Conservation (phyloP, 2,797 vertebrate species). For the Sebastes aleutianus region DNA sequence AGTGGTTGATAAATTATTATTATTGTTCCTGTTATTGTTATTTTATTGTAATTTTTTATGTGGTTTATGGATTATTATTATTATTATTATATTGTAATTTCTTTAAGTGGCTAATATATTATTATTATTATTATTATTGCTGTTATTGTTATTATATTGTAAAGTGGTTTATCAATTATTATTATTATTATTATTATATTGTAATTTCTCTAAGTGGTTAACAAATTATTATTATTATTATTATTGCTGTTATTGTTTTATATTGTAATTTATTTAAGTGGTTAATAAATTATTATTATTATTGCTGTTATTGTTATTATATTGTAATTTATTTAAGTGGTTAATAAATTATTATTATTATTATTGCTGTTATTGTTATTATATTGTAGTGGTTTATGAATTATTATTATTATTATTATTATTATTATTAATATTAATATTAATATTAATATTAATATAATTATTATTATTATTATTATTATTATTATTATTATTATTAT, state of each 20-base stretch:
- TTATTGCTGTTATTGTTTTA: background rate
- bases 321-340: background rate
- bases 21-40: background rate
- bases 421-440: too few relatives aligned
- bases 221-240: rapidly evolving
- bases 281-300: background rate
- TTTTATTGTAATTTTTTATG: background rate
- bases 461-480: too few relatives aligned
- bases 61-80: background rate
- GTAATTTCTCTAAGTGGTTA: too few relatives aligned
- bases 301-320: background rate
- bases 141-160: background rate
- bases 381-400: background rate
- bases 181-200: background rate
- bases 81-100: background rate
- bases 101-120: background rate
- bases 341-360: background rate
- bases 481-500: background rate
- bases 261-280: background rate
- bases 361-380: background rate
- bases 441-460: background rate
- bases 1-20: background rate
- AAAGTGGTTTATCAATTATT: background rate
- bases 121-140: background rate
- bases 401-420: too few relatives aligned